Evolutionary conservation across 2,888 invertebrate genomes (phyloP), one percentile per base, ranked within the genome.

Genomic region (Scaptomyza parva): DNA sequence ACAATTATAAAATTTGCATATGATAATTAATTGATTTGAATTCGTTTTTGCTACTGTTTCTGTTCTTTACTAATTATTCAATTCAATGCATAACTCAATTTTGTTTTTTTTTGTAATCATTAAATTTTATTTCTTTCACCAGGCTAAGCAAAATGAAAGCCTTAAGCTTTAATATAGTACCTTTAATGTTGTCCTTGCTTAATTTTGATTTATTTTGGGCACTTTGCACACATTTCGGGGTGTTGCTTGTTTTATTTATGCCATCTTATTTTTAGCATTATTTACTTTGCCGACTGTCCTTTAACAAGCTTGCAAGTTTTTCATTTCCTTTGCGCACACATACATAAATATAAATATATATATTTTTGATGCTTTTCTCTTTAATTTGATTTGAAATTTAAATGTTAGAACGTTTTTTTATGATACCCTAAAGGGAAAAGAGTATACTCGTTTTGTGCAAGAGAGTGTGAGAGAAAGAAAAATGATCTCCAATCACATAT

Each of bases 351-450:
- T n/a, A n/a, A n/a, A n/a, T n/a, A n/a, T n/a, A n/a, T n/a, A n/a
- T n/a, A n/a, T 28, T 20, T 3, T 50, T 14, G n/a, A 12, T 51
- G 11, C 3, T 3, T 33, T 58, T n/a, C 22, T 17, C 24, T 58
- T 33, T 54, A 33, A 30, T 20, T 33, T 40, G 40, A 45, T 58
- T 60, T 57, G 28, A 41, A 64, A 55, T 51, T 55, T 43, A 55
- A 58, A 65, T 65, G 43, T 22, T 28, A 28, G 12, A 35, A 28
- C 24, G 53, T 17, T 17, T 50, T 45, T 20, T 33, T 6, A 2
- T 7, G n/a, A n/a, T n/a, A n/a, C n/a, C n/a, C n/a, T n/a, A n/a
- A n/a, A n/a, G n/a, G n/a, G n/a, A n/a, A n/a, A n/a, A n/a, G n/a
- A n/a, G n/a, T n/a, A n/a, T n/a, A n/a, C n/a, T n/a, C n/a, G n/a